Conservation (phyloP, 2,797 vertebrate genomes). For the Aphelocoma californica region DNA sequence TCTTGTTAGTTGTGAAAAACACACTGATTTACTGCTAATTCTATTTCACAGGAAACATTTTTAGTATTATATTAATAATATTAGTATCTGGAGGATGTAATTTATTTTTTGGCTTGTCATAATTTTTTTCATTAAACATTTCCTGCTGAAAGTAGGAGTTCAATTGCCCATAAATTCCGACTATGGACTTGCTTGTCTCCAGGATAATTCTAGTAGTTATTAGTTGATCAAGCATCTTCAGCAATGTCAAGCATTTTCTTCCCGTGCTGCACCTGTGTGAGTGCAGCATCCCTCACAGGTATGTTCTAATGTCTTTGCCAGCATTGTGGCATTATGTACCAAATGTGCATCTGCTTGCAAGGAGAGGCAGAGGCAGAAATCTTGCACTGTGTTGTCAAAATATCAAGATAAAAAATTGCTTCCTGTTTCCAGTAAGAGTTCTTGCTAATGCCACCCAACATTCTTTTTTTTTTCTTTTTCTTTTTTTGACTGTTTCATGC, state of each 20-base stretch:
- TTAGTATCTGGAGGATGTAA: neutral
- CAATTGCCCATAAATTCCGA: neutral
- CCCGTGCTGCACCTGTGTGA: neutral
- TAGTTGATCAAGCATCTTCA: neutral
- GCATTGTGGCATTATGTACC: neutral
- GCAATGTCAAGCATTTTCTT: neutral
- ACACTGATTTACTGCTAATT: neutral
- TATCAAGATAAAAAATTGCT: neutral
- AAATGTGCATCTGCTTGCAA: neutral
- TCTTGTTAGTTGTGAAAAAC: neutral
- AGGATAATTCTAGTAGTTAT: neutral
- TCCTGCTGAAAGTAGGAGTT: neutral
- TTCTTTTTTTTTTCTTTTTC: accelerated
- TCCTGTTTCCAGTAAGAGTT: neutral
- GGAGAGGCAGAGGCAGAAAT: neutral
- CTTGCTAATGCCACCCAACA: neutral
- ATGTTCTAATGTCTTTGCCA: neutral
- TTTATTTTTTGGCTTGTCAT: neutral
- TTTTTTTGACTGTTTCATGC: neutral
- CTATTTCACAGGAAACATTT: neutral
- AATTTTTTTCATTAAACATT: neutral
- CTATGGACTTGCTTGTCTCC: neutral
- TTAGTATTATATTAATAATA: neutral
- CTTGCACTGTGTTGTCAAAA: neutral
- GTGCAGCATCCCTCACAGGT: neutral